Evolutionary conservation across 2,888 invertebrate species (phyloP).

Genomic region (Drosophila meridiana): DNA sequence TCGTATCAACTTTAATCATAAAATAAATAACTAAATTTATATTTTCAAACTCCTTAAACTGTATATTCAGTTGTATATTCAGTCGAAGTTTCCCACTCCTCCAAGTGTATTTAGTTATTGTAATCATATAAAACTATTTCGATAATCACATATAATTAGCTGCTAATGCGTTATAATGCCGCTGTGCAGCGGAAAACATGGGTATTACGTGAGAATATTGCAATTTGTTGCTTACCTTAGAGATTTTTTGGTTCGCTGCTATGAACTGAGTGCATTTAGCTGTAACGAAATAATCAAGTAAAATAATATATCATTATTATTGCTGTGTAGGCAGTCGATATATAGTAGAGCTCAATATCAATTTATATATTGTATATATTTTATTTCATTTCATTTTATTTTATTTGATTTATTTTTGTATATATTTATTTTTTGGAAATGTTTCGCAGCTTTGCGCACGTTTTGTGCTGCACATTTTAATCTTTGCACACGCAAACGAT

Average conservation of each 20-base stretch:
- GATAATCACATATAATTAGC: conserved; percentile 12
- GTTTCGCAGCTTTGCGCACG: conserved; percentile 21
- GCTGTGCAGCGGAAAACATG: conserved; percentile 4
- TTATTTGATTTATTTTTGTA: neutral
- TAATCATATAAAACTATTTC: conserved; percentile 2
- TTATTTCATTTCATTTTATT: neutral
- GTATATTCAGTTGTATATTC: neutral
- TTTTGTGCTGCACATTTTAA: conserved; percentile 49
- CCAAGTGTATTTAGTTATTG: neutral
- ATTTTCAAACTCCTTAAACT: neutral
- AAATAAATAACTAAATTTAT: neutral
- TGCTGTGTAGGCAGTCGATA: conserved; percentile 34
- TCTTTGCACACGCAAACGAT: conserved; percentile 66
- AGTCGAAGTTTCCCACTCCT: neutral
- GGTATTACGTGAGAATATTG: conserved; percentile 39
- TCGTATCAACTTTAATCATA: neutral
- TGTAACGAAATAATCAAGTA: conserved; percentile 48
- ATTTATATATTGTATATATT: conserved; percentile 8
- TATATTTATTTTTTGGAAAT: neutral
- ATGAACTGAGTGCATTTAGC: conserved; percentile 19
- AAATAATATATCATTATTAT: conserved; percentile 40
- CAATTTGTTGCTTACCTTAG: conserved; percentile 42
- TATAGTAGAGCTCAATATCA: conserved; percentile 19
- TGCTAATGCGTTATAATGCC: conserved; percentile 24
- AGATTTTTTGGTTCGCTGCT: conserved; percentile 21